phyloP scores from a whole-genome alignment of 2,888 invertebrate species.

The Leptopilina myrica region DNA sequence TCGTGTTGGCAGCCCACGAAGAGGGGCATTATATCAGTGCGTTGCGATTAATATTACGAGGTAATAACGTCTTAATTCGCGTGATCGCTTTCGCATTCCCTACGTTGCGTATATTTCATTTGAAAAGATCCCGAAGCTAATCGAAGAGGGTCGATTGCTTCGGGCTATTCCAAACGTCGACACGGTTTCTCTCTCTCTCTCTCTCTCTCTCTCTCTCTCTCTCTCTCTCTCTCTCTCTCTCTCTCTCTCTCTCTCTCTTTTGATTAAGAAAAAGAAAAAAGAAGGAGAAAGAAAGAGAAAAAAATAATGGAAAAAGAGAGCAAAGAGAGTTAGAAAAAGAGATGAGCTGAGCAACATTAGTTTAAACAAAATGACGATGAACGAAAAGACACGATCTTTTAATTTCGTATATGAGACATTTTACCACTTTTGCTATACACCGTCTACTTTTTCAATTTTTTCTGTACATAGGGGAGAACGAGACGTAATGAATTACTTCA shows the following conservation, averaged over 20 bases:
- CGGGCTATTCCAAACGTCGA: conserved; percentile 51
- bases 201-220: too few relatives aligned
- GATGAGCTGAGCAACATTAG: not conserved
- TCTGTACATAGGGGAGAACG: too few relatives aligned
- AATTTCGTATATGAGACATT: conserved; percentile 44
- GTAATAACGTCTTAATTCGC: conserved; percentile 54
- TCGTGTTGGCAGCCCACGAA: conserved; percentile 35
- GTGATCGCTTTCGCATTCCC: conserved; percentile 47
- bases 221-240: too few relatives aligned
- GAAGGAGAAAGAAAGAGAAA: too few relatives aligned
- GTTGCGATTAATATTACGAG: conserved; percentile 36
- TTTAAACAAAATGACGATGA: not conserved
- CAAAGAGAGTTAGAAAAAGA: too few relatives aligned
- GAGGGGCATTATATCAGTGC: conserved; percentile 32
- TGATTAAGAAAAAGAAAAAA: too few relatives aligned
- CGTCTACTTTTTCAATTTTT: too few relatives aligned
- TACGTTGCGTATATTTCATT: conserved; percentile 43
- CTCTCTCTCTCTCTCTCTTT: too few relatives aligned
- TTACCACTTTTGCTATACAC: too few relatives aligned
- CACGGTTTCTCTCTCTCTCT: conserved; percentile 50
- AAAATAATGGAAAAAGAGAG: too few relatives aligned
- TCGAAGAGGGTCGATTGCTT: conserved; percentile 45
- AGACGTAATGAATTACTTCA: too few relatives aligned
- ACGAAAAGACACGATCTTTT: conserved; percentile 41
- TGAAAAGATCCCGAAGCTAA: conserved; percentile 41